Percentiles rank a stretch among this genome's conserved stretches.
phyloP scores from a whole-genome alignment of 2,888 invertebrate genomes.

The Polymixis lichenea region DNA sequence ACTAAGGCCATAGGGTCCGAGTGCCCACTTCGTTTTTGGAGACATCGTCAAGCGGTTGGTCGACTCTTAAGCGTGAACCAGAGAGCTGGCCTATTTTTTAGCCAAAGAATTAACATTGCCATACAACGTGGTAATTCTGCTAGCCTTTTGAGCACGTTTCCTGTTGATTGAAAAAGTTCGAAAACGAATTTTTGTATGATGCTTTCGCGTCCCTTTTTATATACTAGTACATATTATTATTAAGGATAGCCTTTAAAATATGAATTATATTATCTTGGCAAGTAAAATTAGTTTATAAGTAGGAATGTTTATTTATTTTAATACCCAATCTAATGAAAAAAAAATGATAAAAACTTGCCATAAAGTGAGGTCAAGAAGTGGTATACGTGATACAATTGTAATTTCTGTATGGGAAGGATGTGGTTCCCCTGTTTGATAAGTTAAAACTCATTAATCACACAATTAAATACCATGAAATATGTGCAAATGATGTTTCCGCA shows the following conservation, averaged over 20 bases:
- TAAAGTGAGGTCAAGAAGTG: conserved; percentile 8
- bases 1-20: not conserved
- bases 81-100: no score
- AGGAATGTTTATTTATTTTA: not conserved
- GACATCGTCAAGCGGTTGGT: not conserved
- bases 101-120: not conserved
- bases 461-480: conserved; percentile 64
- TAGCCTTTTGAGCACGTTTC: not conserved
- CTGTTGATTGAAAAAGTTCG: no score
- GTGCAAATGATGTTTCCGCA: conserved; percentile 57
- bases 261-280: not conserved
- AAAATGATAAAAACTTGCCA: not conserved
- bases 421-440: conserved; percentile 60
- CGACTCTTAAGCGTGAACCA: not conserved
- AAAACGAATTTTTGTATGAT: not conserved
- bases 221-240: not conserved
- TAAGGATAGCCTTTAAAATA: not conserved
- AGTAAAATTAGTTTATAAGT: not conserved
- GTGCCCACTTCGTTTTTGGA: not conserved
- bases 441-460: conserved; percentile 59
- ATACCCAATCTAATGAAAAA: not conserved
- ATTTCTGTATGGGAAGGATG: conserved; percentile 60
- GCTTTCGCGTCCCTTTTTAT: not conserved
- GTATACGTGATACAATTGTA: conserved; percentile 24
- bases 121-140: not conserved